Evolutionary conservation across 2,888 invertebrate genomes (phyloP), one percentile per base, ranked within the genome.

Genomic region (Eristalis tenax): DNA sequence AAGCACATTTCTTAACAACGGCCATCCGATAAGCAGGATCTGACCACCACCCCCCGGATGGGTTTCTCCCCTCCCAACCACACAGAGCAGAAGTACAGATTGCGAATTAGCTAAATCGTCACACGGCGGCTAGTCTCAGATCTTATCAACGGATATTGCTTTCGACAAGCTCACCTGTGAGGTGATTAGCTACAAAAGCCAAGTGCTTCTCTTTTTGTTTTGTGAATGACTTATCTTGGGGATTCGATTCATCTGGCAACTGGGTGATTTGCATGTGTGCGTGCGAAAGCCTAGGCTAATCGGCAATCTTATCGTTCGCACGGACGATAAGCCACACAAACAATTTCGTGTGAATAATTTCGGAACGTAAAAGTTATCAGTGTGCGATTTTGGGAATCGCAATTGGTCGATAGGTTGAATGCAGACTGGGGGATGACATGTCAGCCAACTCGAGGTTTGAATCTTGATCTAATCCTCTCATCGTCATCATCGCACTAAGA

Each of bases 81-180:
- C 18, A 18, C 18, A 50, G 50, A 50, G 69, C 35, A 61, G 66
- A 6, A 73, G 56, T 65, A 70, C 22, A 13, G 23, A 28, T 32
- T 56, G 65, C 6, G 10, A n/a, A 43, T n/a, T 10, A 18, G 28
- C 71, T n/a, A n/a, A 43, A 6, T 43, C 15, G 50, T 71, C 66
- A 66, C 43, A 73, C 73, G 32, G n/a, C 11, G 32, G 15, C 56
- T 0, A 13, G 11, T 18, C 22, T 8, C 10, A 13, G 35, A 81
- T 81, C 81, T 81, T 81, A 81, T 81, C 81, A 32, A 13, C 22
- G 56, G 63, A 74, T 74, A 63, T 64, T 26, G 32, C 5, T n/a
- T 40, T 71, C 26, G 23, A 32, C 10, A 40, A 57, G 40, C 64
- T 32, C 28, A 40, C 28, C 23, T 43, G 22, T 28, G 3, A 13